Conservation (phyloP, 1,140 invertebrate genomes). For the Oncopeltus fasciatus region DNA sequence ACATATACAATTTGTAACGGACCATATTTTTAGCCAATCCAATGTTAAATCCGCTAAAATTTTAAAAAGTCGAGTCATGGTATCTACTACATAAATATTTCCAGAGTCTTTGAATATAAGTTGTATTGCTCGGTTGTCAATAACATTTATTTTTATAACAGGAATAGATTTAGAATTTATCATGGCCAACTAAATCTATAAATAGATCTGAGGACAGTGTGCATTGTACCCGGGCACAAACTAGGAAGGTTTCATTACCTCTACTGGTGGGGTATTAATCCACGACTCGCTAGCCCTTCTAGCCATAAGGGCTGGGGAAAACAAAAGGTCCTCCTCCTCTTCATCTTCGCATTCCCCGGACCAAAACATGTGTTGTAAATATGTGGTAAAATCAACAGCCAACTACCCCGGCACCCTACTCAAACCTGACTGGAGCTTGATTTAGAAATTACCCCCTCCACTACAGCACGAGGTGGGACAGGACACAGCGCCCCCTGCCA, state of each 20-base stretch:
- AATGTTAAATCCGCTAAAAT: no score
- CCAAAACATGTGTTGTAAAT: conserved; percentile 45
- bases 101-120: no score
- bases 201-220: no score
- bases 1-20: no score
- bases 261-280: conserved; percentile 67
- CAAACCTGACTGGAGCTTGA: no score
- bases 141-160: no score
- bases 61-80: no score
- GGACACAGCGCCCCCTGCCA: conserved; percentile 29
- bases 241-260: conserved; percentile 38
- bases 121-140: no score
- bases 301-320: conserved; percentile 67
- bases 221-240: not conserved
- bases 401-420: conserved; percentile 26
- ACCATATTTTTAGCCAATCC: no score
- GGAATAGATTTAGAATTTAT: no score
- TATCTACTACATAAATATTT: no score
- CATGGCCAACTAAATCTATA: no score
- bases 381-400: not conserved
- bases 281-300: conserved; percentile 68
- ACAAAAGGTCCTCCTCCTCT: conserved; percentile 69
- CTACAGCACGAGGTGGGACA: conserved; percentile 30
- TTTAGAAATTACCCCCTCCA: conserved; percentile 29
- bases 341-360: conserved; percentile 49